phyloP scores from a whole-genome alignment of 2,113 vertebrate species.

The Morone saxatilis region DNA sequence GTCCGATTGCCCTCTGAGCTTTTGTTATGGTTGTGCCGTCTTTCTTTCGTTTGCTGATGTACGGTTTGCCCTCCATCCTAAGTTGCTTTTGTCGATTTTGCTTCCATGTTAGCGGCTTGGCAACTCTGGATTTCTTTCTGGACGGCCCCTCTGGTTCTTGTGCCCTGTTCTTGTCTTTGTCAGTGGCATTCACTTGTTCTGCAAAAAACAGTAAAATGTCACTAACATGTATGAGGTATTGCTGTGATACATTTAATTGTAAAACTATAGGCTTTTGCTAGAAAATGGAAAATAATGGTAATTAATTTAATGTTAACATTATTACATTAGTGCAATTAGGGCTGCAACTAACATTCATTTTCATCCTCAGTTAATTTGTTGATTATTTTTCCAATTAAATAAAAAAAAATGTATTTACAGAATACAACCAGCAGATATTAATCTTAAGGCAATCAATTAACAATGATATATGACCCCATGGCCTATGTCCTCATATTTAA shows the following conservation, averaged over 20 bases:
- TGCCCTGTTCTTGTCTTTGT: constrained; percentile 14
- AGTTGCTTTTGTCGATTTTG: constrained; percentile 59
- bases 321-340: too few species aligned
- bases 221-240: neutral
- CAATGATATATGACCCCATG: neutral
- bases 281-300: neutral
- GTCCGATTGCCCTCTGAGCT: constrained; percentile 45
- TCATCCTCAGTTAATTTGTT: too few species aligned
- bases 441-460: neutral
- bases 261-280: neutral
- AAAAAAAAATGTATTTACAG: too few species aligned
- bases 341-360: neutral
- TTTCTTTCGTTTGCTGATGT: constrained; percentile 52
- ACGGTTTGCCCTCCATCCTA: constrained; percentile 56
- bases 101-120: constrained; percentile 51
- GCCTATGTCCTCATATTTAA: neutral
- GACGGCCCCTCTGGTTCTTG: constrained; percentile 16
- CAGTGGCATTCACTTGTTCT: constrained; percentile 18
- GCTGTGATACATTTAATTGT: neutral
- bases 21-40: constrained; percentile 38
- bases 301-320: too few species aligned
- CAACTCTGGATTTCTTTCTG: constrained; percentile 46
- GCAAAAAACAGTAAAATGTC: neutral
- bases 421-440: neutral
- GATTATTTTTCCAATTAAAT: too few species aligned